Evolutionary conservation across 2,888 invertebrate genomes (phyloP), one percentile per base, ranked within the genome.

Genomic region (Leptogaster cylindrica): DNA sequence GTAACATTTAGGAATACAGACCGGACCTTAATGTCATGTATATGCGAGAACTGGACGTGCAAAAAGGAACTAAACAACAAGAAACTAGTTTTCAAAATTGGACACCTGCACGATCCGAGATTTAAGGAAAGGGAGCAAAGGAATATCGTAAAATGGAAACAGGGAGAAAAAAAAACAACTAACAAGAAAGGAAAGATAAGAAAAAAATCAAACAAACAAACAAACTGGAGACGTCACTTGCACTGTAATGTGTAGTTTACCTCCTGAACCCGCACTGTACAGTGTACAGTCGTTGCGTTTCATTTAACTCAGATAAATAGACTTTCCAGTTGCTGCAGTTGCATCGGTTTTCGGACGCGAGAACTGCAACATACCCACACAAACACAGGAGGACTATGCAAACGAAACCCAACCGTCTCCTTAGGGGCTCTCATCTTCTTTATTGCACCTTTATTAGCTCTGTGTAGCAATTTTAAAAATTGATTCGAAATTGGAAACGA

Each of bases 81-180:
- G 55, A 46, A 66, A 66, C 66, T 66, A 55, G 66, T 66, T 66
- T 66, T 66, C 66, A 66, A 66, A 66, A 66, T 66, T 66, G 66
- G 66, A 66, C 66, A 66, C 66, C 66, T 66, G 66, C 66, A 66
- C 66, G 66, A 55, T 66, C 66, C 44, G 55, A 66, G 66, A 66
- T 66, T 66, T 66, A 55, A 55, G 66, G 28, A 55, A 52, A 66
- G 44, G 66, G 55, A 44, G 41, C 23, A 39, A 66, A 66, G 46
- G 66, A 66, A 66, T 46, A 46, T 55, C 61, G 61, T 61, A 44
- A 61, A 61, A 44, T 44, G 61, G 61, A 61, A 31, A 48, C 48
- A 52, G 14, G 18, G 23, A 23, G 23, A 58, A 61, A 41, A 52
- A 61, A 61, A n/a, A n/a, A n/a, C n/a, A n/a, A n/a, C n/a, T n/a